A percentile compares a stretch with the other conserved stretches of the same genome.
These are phyloP conservation scores for Tortrix viridana DNA, from an alignment of 2,888 invertebrate genomes.

Conservation along the genomic window DNA sequence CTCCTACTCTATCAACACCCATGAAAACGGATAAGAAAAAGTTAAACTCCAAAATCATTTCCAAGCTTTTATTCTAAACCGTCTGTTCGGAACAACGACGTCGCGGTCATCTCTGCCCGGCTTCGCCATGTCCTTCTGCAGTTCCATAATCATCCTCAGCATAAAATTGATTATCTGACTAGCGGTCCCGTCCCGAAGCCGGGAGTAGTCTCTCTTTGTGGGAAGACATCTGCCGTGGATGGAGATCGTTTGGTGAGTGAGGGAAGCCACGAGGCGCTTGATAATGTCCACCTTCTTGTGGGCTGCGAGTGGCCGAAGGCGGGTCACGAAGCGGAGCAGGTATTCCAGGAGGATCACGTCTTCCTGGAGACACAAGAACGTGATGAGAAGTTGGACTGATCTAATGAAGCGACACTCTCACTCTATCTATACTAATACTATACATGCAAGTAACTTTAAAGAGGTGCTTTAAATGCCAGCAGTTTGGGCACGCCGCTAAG, in stretches of 20 bases:
- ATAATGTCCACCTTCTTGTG: conserved; percentile 85
- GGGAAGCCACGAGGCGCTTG: conserved; percentile 86
- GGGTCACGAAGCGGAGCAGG: conserved; percentile 87
- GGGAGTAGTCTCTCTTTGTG: conserved; percentile 71
- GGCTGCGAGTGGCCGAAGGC: conserved; percentile 86
- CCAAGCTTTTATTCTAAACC: conserved; percentile 75
- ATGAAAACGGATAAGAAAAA: too few relatives aligned
- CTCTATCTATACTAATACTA: too few relatives aligned
- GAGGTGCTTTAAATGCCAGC: too few relatives aligned
- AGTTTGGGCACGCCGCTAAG: too few relatives aligned
- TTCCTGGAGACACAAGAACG: conserved; percentile 77
- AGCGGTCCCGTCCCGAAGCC: conserved; percentile 83
- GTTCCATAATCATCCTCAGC: conserved; percentile 74
- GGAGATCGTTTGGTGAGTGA: conserved; percentile 86
- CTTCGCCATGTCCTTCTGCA: conserved; percentile 76
- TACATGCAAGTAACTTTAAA: too few relatives aligned
- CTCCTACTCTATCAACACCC: too few relatives aligned
- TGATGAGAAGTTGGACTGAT: too few relatives aligned
- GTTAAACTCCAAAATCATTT: conserved; percentile 57
- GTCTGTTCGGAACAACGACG: conserved; percentile 64
- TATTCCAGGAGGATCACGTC: conserved; percentile 89
- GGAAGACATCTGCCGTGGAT: conserved; percentile 67
- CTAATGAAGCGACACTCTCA: too few relatives aligned
- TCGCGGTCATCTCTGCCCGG: conserved; percentile 70
- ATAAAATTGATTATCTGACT: conserved; percentile 81